These are phyloP conservation scores for Dugesia japonica DNA, from an alignment of 2,888 invertebrate genomes.

Conservation along the genomic window DNA sequence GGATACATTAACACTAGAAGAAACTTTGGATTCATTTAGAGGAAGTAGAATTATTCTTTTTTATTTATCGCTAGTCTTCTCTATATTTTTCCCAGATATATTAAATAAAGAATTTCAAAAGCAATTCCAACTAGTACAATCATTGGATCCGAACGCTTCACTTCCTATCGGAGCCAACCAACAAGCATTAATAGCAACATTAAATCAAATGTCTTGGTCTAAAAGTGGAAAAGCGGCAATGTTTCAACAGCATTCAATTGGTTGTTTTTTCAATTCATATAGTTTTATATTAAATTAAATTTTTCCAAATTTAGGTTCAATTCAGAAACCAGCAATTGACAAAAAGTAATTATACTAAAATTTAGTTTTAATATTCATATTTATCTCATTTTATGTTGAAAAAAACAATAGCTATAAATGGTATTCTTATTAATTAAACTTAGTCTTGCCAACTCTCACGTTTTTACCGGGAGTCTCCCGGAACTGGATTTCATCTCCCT, in stretches of 20 bases:
- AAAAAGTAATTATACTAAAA: no score
- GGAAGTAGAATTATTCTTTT: background rate
- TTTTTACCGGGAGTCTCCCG: no score
- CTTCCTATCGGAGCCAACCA: background rate
- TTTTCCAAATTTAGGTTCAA: no score
- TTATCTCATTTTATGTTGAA: no score
- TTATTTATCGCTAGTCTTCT: background rate
- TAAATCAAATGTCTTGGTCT: background rate
- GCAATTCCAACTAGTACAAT: background rate
- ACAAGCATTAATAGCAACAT: background rate
- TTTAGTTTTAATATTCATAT: no score
- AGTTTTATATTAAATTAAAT: no score
- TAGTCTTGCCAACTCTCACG: no score
- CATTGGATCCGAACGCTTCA: background rate
- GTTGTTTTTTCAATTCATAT: no score
- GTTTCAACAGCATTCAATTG: background rate
- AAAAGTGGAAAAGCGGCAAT: background rate
- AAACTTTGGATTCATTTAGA: background rate
- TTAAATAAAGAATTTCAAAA: background rate
- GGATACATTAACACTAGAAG: background rate
- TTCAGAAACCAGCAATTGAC: no score
- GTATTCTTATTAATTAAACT: no score
- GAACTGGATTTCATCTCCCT: no score
- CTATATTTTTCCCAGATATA: background rate
- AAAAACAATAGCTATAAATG: no score